Percentiles rank a stretch among this genome's conserved stretches.
These are phyloP conservation scores for Paramisgurnus dabryanus DNA, from an alignment of 2,113 vertebrate genomes.

Conservation along the genomic window DNA sequence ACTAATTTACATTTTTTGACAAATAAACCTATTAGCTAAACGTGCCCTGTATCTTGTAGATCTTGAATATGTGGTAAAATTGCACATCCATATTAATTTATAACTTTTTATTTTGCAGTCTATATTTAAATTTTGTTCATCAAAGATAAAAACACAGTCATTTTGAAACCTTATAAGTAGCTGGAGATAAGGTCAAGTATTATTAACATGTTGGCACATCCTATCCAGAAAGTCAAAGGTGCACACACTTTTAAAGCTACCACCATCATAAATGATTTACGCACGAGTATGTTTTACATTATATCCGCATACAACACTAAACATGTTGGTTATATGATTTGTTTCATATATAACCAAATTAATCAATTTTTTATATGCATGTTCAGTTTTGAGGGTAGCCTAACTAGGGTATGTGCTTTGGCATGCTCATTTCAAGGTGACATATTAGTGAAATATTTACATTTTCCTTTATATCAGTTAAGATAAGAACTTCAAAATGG, in stretches of 20 bases:
- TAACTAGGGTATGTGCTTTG: too few relatives aligned
- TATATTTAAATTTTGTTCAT: background rate
- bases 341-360: too few relatives aligned
- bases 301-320: too few relatives aligned
- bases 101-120: background rate
- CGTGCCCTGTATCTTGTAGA: background rate
- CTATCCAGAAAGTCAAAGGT: background rate
- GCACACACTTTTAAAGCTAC: background rate
- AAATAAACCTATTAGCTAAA: background rate
- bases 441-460: background rate
- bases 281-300: too few relatives aligned
- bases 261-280: background rate
- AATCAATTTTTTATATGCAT: too few relatives aligned
- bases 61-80: background rate
- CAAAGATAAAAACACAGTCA: background rate
- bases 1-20: constrained; percentile 40
- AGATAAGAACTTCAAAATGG: background rate
- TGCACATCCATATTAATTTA: background rate
- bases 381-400: too few relatives aligned
- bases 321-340: background rate
- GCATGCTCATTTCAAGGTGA: too few relatives aligned
- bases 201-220: background rate
- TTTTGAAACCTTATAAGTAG: background rate
- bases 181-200: background rate
- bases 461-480: background rate